Evolutionary conservation across 2,888 invertebrate species (phyloP).

Genomic region (Caenorhabditis becei): DNA sequence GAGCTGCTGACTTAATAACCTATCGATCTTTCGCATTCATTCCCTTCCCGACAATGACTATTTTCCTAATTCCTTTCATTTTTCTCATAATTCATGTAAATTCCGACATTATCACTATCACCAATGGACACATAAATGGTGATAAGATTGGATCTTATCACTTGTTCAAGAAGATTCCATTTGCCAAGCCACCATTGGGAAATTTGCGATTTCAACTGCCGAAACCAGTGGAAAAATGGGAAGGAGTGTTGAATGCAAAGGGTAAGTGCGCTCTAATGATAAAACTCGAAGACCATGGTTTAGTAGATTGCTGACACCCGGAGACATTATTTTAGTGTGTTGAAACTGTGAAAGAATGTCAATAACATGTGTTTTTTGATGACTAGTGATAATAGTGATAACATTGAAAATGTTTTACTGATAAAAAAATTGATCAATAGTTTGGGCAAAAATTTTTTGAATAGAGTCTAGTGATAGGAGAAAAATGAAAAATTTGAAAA

Average conservation of each 20-base stretch:
- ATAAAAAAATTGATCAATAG: no score
- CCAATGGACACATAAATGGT: slow-evolving; percentile 33
- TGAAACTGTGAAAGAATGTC: no score
- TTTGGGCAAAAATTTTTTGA: no score
- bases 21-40: not conserved
- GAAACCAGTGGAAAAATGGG: slow-evolving; percentile 64
- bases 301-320: no score
- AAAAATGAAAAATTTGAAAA: no score
- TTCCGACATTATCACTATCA: slow-evolving; percentile 17
- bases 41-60: not conserved
- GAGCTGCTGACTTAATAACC: no score
- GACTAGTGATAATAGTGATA: no score
- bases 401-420: no score
- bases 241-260: slow-evolving; percentile 65
- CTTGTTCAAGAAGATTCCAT: slow-evolving; percentile 66
- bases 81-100: not conserved
- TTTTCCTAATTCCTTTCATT: not conserved
- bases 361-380: no score
- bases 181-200: slow-evolving; percentile 73
- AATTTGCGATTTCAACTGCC: slow-evolving; percentile 70
- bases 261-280: slow-evolving; percentile 11
- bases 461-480: no score
- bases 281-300: not conserved
- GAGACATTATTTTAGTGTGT: no score
- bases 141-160: slow-evolving; percentile 15